Evolutionary conservation across 35 echinoderm and acorn worm genomes (phyloP).

Genomic region (Hemicentrotus pulcherrimus): DNA sequence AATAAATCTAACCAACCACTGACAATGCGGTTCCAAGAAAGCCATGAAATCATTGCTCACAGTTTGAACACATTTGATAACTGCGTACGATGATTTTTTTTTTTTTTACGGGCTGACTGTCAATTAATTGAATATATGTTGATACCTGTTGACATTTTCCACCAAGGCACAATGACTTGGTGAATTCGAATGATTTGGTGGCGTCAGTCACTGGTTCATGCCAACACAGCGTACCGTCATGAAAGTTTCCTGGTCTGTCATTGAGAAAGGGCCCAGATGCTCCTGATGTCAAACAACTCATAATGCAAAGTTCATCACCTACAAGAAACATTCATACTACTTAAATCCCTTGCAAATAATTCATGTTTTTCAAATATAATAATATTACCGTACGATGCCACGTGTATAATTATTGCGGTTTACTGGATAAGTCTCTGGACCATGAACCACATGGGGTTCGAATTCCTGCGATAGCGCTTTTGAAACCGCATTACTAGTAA

Average conservation of each 20-base stretch:
- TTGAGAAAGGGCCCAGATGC: neutral
- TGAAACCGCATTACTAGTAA: no score
- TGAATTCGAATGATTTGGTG: neutral
- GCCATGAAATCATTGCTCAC: no score
- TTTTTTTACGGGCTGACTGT: no score
- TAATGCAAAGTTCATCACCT: neutral
- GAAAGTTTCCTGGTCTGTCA: conserved; percentile 14
- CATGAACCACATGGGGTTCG: no score
- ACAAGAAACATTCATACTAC: neutral
- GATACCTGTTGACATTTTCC: neutral
- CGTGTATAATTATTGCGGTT: no score
- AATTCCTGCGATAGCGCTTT: no score
- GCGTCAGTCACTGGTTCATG: neutral
- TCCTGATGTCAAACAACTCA: conserved; percentile 1
- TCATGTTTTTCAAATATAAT: neutral
- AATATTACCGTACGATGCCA: neutral
- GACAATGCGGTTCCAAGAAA: no score
- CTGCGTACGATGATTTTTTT: no score
- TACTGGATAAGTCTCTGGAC: no score
- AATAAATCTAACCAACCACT: no score
- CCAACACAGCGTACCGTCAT: conserved; percentile 24
- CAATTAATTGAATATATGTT: no score
- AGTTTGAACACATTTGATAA: no score
- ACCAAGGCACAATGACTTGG: neutral
- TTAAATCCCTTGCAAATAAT: neutral